phyloP scores from a whole-genome alignment of 2,888 invertebrate species.

The Formica aserva region DNA sequence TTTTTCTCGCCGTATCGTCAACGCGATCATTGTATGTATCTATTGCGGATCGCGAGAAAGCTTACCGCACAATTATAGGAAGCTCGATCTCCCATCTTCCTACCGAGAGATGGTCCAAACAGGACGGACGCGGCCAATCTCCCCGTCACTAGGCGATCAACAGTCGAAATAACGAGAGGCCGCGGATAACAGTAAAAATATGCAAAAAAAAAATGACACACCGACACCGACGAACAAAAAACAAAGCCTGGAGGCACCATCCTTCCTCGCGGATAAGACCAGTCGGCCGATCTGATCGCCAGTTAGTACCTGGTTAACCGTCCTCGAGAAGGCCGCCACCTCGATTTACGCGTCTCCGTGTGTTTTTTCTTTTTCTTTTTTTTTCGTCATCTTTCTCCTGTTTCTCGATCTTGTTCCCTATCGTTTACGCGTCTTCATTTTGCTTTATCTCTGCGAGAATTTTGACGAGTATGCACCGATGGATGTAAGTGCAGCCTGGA shows the following conservation, averaged over 20 bases:
- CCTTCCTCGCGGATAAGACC: slow-evolving; percentile 77
- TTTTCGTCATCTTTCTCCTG: neutral
- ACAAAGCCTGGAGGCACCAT: slow-evolving; percentile 62
- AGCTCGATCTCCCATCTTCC: neutral
- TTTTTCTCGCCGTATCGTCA: neutral
- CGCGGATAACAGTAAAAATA: slow-evolving; percentile 79
- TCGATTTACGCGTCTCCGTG: slow-evolving; percentile 16
- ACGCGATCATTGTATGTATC: neutral
- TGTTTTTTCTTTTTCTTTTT: neutral
- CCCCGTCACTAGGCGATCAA: slow-evolving; percentile 16
- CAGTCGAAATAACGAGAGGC: slow-evolving; percentile 64
- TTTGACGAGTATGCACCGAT: slow-evolving; percentile 31
- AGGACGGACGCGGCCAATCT: slow-evolving; percentile 11
- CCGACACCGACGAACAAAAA: slow-evolving; percentile 65
- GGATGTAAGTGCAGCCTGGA: neutral
- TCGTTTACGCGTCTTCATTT: slow-evolving; percentile 6
- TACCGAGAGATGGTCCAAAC: neutral
- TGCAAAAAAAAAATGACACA: slow-evolving; percentile 61
- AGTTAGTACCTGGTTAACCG: slow-evolving; percentile 80
- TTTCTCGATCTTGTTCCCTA: neutral
- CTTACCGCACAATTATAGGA: slow-evolving; percentile 26
- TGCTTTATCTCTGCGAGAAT: neutral
- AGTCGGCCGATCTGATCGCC: slow-evolving; percentile 75
- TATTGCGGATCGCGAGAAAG: slow-evolving; percentile 7
- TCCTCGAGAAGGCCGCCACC: slow-evolving; percentile 73